A percentile compares a stretch with the other conserved stretches of the same genome.
Conservation (phyloP, 2,113 vertebrate genomes). For the Cavia porcellus region DNA sequence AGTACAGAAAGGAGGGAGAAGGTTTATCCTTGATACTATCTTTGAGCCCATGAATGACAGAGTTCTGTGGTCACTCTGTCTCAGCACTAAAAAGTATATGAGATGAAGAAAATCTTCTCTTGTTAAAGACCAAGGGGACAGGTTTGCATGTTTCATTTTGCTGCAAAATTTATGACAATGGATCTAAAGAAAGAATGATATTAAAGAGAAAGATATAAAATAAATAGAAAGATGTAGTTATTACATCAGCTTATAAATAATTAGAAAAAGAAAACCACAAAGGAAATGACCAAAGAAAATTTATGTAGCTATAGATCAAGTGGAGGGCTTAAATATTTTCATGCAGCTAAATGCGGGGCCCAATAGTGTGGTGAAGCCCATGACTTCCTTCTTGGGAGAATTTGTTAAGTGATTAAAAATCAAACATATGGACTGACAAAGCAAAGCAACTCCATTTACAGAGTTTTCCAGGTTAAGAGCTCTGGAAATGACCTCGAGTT, state of each 20-base stretch:
- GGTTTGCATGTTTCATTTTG: not conserved
- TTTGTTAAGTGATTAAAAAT: not conserved
- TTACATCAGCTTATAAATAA: slow-evolving; percentile 4
- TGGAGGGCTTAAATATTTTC: not conserved
- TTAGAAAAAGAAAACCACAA: not conserved
- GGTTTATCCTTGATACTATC: fast-evolving
- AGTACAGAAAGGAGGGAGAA: not conserved
- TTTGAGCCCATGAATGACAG: not conserved
- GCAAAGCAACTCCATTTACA: not conserved
- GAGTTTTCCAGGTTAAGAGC: not conserved
- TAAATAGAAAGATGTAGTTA: not conserved
- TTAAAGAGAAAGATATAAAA: not conserved
- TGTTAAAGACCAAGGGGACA: not conserved
- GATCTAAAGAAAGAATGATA: not conserved
- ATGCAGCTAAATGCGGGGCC: not conserved
- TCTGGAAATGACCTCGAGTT: not conserved
- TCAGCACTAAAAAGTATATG: not conserved
- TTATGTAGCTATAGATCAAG: not conserved
- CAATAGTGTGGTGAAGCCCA: not conserved
- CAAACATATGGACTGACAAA: not conserved
- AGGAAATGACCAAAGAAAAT: slow-evolving; percentile 9
- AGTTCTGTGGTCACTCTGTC: not conserved
- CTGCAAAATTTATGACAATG: not conserved
- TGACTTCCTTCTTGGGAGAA: not conserved
- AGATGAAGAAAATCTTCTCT: not conserved